A percentile compares a stretch with the other conserved stretches of the same genome.
phyloP scores from a whole-genome alignment of 35 echinoderm and acorn worm species.

The Apostichopus californicus region DNA sequence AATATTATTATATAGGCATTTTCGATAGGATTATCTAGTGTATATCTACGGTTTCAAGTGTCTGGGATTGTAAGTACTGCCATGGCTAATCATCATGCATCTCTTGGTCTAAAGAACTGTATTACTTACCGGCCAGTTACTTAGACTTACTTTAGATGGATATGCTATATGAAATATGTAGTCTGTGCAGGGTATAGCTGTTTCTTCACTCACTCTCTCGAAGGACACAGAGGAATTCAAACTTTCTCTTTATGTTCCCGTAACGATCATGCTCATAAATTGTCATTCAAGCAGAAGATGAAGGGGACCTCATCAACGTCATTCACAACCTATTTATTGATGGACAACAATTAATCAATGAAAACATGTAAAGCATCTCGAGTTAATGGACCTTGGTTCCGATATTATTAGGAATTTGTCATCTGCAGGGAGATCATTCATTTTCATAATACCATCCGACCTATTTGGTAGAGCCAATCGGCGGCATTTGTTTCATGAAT shows the following conservation, averaged over 20 bases:
- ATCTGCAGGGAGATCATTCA: not conserved
- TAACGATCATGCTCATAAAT: not conserved
- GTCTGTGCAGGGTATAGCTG: no score
- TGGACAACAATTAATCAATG: not conserved
- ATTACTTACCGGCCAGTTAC: no score
- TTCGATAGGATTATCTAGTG: no score
- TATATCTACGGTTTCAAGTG: no score
- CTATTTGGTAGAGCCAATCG: no score
- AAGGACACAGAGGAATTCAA: not conserved
- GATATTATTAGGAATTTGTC: not conserved
- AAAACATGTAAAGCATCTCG: not conserved
- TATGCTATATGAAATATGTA: no score
- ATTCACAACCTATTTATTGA: not conserved
- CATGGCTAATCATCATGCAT: no score
- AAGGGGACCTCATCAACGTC: not conserved
- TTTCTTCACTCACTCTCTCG: not conserved
- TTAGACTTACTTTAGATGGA: no score
- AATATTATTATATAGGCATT: no score
- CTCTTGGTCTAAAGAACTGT: no score
- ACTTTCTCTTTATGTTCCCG: not conserved
- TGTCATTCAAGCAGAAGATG: not conserved
- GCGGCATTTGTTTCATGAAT: no score
- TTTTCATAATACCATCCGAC: not conserved
- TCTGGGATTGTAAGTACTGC: no score
- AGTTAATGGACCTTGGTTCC: not conserved